phyloP scores from a whole-genome alignment of 2,113 vertebrate species.

The Maccullochella peelii region DNA sequence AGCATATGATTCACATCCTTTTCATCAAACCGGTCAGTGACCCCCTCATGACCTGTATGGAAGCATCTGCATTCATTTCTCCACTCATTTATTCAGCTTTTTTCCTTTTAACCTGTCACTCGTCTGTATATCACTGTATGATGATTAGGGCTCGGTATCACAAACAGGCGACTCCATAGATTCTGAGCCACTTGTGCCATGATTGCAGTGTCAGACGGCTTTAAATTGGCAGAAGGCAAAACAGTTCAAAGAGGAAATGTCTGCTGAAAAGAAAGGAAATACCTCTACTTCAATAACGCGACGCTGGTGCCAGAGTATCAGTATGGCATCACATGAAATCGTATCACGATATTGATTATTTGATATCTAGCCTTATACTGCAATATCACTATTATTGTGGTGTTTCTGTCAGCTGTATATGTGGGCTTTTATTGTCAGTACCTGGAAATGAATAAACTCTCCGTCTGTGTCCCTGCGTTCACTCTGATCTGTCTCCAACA shows the following conservation, averaged over 20 bases:
- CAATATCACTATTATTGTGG: not conserved
- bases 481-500: constrained; percentile 53
- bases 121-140: not conserved
- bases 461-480: constrained; percentile 10
- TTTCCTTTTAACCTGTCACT: not conserved
- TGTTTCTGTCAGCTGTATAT: not conserved
- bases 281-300: not conserved
- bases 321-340: not conserved
- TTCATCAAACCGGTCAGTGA: not conserved
- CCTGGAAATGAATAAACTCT: constrained; percentile 32
- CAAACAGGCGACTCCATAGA: not conserved
- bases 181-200: too few species aligned
- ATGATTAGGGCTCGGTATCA: not conserved
- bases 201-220: not conserved
- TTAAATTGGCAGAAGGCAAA: not conserved
- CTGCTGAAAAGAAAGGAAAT: constrained; percentile 1
- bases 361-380: not conserved
- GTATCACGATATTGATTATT: not conserved
- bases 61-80: not conserved
- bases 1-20: not conserved
- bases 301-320: not conserved
- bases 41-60: not conserved
- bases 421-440: constrained; percentile 26
- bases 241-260: not conserved
- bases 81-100: not conserved